Conservation (phyloP, 2,888 invertebrate genomes). For the Aspidiotus destructor region DNA sequence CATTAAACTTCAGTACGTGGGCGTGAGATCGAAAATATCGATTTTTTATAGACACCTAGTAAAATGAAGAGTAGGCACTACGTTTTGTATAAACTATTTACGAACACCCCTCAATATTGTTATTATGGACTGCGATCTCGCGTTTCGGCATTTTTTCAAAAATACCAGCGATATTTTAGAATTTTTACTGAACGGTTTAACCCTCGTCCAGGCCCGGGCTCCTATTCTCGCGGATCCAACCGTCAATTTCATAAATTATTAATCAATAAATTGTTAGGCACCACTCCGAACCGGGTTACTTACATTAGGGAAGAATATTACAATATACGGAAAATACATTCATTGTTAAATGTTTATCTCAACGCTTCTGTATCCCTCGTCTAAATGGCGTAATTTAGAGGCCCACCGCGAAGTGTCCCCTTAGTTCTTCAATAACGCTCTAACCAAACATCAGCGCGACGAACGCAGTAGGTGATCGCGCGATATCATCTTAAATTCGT, state of each 20-base stretch:
- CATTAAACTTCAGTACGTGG: too few relatives aligned
- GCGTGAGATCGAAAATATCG: too few relatives aligned
- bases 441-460: constrained; percentile 20
- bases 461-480: constrained; percentile 21
- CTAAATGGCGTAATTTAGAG: constrained; percentile 25
- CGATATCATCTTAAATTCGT: constrained; percentile 23
- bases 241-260: constrained; percentile 3
- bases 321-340: background rate
- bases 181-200: too few relatives aligned
- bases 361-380: background rate
- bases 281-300: background rate
- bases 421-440: constrained; percentile 13
- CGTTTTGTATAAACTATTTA: too few relatives aligned
- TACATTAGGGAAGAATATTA: background rate
- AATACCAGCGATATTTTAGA: too few relatives aligned
- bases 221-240: background rate
- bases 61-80: too few relatives aligned
- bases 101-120: too few relatives aligned
- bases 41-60: too few relatives aligned
- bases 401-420: constrained; percentile 30
- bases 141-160: too few relatives aligned
- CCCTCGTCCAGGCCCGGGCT: background rate
- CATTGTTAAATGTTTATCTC: constrained; percentile 7
- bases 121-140: too few relatives aligned
- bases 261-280: background rate